phyloP scores from a whole-genome alignment of 2,113 vertebrate species.

The Genyomyrus donnyi region DNA sequence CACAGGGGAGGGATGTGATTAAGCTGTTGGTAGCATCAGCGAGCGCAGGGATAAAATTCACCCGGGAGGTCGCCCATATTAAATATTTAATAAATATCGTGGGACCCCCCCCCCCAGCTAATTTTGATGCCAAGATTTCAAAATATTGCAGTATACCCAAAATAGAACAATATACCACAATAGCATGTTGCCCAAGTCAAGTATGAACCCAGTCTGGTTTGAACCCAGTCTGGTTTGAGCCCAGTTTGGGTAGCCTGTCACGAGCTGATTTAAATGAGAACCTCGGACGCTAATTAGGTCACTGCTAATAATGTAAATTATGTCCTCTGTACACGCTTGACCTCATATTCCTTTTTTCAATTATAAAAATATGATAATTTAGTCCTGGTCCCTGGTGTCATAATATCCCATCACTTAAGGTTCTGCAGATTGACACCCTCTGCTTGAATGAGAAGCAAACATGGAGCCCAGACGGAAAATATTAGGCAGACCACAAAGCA shows the following conservation, averaged over 20 bases:
- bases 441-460: background rate
- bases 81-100: background rate
- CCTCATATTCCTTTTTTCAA: background rate
- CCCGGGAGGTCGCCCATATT: background rate
- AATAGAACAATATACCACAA: background rate
- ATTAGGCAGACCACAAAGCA: background rate
- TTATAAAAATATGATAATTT: background rate
- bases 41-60: slow-evolving; percentile 35
- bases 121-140: background rate
- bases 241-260: background rate
- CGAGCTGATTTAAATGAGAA: background rate
- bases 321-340: background rate
- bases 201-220: background rate
- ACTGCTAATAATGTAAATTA: background rate
- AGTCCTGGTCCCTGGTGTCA: background rate
- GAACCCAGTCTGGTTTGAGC: background rate
- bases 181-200: background rate
- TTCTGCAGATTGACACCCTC: background rate
- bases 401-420: background rate
- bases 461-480: background rate
- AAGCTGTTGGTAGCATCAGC: slow-evolving; percentile 55
- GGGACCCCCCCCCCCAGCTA: slow-evolving; percentile 34
- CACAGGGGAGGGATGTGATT: slow-evolving; percentile 56
- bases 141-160: background rate
- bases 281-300: background rate